Evolutionary conservation across 2,888 invertebrate genomes (phyloP).

Genomic region (Epiblema foenella): DNA sequence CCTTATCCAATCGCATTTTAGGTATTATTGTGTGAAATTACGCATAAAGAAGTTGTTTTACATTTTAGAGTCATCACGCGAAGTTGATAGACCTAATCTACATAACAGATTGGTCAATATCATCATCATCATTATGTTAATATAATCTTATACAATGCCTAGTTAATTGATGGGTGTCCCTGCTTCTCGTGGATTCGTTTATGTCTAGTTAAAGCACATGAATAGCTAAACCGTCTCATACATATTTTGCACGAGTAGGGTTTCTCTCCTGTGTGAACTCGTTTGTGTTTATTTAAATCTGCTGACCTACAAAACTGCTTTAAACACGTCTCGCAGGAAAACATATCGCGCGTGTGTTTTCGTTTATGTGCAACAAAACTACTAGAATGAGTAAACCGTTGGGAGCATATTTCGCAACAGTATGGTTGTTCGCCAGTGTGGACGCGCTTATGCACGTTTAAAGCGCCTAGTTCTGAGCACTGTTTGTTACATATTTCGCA

Average conservation of each 20-base stretch:
- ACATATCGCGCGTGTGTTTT: slow-evolving; percentile 2
- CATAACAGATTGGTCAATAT: no score
- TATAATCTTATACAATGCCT: no score
- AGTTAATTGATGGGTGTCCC: not conserved
- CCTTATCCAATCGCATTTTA: no score
- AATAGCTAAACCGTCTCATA: not conserved
- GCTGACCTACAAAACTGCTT: not conserved
- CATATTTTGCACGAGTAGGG: slow-evolving; percentile 1
- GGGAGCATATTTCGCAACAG: not conserved
- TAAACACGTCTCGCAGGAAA: slow-evolving; percentile 6
- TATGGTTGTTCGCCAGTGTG: slow-evolving; percentile 4
- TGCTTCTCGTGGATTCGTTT: not conserved
- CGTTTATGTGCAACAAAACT: slow-evolving; percentile 13
- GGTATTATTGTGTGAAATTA: no score
- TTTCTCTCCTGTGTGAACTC: not conserved
- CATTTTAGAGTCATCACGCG: no score
- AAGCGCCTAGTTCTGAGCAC: slow-evolving; percentile 3
- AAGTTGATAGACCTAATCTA: no score
- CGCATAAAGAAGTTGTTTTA: no score
- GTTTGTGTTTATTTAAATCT: slow-evolving; percentile 5
- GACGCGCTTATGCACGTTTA: not conserved
- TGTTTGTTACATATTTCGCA: slow-evolving; percentile 7
- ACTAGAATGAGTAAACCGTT: not conserved
- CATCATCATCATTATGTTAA: no score
- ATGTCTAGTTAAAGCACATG: not conserved